Percentiles rank a stretch among this genome's conserved stretches.
These are phyloP conservation scores for Oreortyx pictus DNA, from an alignment of 2,797 vertebrate species.

Conservation along the genomic window DNA sequence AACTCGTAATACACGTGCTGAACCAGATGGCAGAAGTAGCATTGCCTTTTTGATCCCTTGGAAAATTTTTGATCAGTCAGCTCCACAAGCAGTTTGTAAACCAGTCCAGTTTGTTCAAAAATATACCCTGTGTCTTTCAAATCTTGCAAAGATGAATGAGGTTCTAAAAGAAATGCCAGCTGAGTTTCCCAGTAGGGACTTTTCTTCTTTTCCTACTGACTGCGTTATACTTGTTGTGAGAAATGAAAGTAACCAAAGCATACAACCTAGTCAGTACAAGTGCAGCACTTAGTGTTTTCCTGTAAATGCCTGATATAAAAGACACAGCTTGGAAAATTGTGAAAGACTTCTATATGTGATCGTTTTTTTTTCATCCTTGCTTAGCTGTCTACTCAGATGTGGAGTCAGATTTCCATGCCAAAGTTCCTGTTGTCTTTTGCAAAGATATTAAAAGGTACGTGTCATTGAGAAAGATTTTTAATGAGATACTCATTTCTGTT, in stretches of 20 bases:
- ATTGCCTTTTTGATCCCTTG: background rate
- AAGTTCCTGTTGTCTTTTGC: slow-evolving; percentile 97
- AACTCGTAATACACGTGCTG: background rate
- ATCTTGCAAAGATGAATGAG: background rate
- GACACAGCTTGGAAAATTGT: background rate
- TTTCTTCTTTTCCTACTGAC: background rate
- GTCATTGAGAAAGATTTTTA: slow-evolving; percentile 8
- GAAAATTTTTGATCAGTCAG: background rate
- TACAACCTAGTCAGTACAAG: background rate
- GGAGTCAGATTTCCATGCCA: slow-evolving; percentile 98
- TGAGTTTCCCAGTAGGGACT: background rate
- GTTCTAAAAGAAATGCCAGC: background rate
- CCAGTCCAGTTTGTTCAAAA: background rate
- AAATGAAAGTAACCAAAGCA: background rate
- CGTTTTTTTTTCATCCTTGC: background rate
- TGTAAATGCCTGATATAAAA: background rate
- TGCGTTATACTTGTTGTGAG: background rate
- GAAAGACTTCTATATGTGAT: background rate
- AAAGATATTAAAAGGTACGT: slow-evolving; percentile 89
- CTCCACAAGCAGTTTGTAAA: background rate
- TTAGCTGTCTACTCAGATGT: slow-evolving; percentile 91
- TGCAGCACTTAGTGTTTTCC: background rate
- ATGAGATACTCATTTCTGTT: background rate
- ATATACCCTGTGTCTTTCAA: background rate
- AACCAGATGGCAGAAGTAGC: background rate